phyloP scores from a whole-genome alignment of 2,797 vertebrate genomes.

The Simalia tracyae region DNA sequence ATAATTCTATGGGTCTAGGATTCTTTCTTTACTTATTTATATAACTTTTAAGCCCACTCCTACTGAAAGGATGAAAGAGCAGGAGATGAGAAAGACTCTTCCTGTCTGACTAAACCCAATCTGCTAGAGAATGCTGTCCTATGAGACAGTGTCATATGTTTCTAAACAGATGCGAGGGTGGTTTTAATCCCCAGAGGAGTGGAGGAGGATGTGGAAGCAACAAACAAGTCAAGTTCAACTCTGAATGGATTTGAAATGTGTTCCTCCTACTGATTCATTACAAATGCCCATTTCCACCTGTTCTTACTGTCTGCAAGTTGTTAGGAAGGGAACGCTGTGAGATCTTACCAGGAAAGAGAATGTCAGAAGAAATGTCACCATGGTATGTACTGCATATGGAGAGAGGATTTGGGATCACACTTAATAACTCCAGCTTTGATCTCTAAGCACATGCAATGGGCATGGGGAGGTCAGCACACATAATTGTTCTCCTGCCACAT shows the following conservation, averaged over 20 bases:
- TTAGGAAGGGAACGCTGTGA: background rate
- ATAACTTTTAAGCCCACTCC: background rate
- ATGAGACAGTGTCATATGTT: background rate
- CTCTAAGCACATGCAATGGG: background rate
- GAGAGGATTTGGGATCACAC: background rate
- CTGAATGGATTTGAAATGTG: background rate
- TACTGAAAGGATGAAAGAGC: background rate
- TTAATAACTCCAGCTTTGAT: background rate
- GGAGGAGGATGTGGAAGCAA: background rate
- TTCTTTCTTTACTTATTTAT: background rate
- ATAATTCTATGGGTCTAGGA: background rate
- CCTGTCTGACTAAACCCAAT: background rate
- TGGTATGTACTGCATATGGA: no score
- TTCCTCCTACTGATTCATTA: background rate
- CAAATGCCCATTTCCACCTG: background rate
- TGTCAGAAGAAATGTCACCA: background rate
- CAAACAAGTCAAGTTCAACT: background rate
- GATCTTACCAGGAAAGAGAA: background rate
- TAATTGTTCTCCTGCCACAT: background rate
- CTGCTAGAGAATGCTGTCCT: background rate
- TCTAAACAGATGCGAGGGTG: background rate
- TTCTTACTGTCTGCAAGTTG: background rate
- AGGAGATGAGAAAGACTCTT: background rate
- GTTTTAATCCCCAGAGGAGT: background rate
- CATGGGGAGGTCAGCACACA: background rate